Percentiles rank a stretch among this genome's conserved stretches.
These are phyloP conservation scores for Dryomyza anilis DNA, from an alignment of 2,888 invertebrate genomes.

Conservation along the genomic window DNA sequence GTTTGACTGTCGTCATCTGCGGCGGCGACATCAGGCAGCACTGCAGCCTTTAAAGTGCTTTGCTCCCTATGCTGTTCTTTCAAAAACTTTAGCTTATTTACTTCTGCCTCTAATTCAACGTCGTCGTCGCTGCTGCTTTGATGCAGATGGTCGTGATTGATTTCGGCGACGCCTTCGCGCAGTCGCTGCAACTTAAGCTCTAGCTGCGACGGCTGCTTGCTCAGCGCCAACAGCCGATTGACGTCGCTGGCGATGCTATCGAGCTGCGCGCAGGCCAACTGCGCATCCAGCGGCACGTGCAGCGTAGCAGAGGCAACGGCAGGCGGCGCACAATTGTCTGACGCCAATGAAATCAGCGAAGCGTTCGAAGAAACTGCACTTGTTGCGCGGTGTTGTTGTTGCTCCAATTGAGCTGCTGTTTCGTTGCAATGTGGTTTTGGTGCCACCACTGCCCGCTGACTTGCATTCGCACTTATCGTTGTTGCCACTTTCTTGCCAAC, in stretches of 20 bases:
- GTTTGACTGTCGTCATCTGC: conserved; percentile 2
- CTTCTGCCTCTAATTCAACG: background rate
- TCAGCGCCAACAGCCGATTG: conserved; percentile 51
- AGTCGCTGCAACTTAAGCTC: conserved; percentile 54
- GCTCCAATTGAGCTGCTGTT: conserved; percentile 38
- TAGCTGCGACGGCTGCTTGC: conserved; percentile 52
- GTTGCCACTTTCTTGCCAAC: background rate
- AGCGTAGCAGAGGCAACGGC: conserved; percentile 31
- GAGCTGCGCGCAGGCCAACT: conserved; percentile 51
- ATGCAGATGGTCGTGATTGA: conserved; percentile 56
- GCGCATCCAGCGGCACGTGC: conserved; percentile 35
- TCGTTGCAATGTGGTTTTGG: too few relatives aligned
- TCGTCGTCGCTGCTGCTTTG: conserved; percentile 12
- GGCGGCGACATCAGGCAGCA: conserved; percentile 19
- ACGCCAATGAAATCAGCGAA: conserved; percentile 34
- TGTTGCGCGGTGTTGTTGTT: conserved; percentile 29
- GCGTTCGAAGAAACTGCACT: conserved; percentile 27
- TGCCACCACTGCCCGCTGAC: too few relatives aligned
- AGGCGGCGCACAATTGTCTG: conserved; percentile 24
- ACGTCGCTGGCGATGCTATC: conserved; percentile 57
- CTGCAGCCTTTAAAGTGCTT: conserved; percentile 33
- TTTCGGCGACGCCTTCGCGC: conserved; percentile 53
- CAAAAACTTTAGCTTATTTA: background rate
- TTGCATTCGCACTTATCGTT: background rate
- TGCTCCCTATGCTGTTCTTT: conserved; percentile 34